A percentile compares a stretch with the other conserved stretches of the same genome.
These are phyloP conservation scores for Archocentrus centrarchus DNA, from an alignment of 2,113 vertebrate species.

Conservation along the genomic window DNA sequence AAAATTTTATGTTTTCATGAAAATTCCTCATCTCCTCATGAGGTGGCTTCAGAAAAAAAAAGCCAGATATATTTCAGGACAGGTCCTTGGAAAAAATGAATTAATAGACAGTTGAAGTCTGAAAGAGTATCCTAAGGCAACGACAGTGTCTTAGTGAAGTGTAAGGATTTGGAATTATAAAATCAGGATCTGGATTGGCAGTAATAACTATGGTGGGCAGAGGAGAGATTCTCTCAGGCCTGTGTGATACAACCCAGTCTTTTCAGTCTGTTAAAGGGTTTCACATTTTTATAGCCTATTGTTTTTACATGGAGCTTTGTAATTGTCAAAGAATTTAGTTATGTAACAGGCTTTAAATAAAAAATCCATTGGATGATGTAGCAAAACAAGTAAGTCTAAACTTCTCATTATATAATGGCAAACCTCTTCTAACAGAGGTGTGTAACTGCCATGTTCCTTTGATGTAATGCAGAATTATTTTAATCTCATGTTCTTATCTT, in stretches of 20 bases:
- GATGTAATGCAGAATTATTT: background rate
- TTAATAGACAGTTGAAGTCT: conserved; percentile 80
- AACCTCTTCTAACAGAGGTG: background rate
- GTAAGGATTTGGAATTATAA: conserved; percentile 84
- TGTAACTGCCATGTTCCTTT: background rate
- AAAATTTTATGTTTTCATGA: conserved; percentile 89
- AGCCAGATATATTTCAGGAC: conserved; percentile 73
- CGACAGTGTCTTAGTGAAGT: conserved; percentile 87
- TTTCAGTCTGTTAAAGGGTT: conserved; percentile 26
- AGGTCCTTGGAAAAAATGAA: conserved; percentile 78
- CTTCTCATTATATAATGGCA: background rate
- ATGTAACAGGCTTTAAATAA: conserved; percentile 20
- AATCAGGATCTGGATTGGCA: conserved; percentile 77
- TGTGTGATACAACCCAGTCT: conserved; percentile 66
- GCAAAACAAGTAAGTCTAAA: background rate
- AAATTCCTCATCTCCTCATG: conserved; percentile 89
- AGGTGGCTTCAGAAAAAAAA: conserved; percentile 64
- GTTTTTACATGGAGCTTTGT: background rate
- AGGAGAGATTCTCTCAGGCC: conserved; percentile 72
- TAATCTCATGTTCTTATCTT: background rate
- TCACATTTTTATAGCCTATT: background rate
- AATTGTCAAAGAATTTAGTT: conserved; percentile 13
- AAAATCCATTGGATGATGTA: background rate
- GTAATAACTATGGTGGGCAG: conserved; percentile 72
- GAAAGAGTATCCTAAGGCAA: conserved; percentile 81